Percentiles rank a stretch among this genome's conserved stretches.
Conservation (phyloP, 1,140 invertebrate species). For the Cardiocondyla obscurior region DNA sequence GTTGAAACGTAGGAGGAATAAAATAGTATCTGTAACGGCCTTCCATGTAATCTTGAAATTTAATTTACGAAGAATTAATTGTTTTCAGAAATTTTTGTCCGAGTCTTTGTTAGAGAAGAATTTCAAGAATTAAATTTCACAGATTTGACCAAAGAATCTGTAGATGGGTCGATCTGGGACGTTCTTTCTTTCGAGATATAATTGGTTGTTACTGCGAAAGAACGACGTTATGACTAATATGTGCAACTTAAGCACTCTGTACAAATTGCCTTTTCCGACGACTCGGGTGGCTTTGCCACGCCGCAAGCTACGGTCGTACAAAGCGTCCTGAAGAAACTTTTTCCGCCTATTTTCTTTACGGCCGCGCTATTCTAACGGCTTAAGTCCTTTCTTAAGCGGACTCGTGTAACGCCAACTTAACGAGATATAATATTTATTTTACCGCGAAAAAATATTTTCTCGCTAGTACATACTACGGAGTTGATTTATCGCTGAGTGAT, state of each 20-base stretch:
- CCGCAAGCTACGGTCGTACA: conserved; percentile 4
- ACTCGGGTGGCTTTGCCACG: conserved; percentile 3
- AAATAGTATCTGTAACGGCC: too few relatives aligned
- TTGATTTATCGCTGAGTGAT: background rate
- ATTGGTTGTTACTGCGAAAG: conserved; percentile 41
- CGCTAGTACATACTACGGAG: background rate
- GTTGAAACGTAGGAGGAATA: too few relatives aligned
- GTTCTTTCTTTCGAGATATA: background rate
- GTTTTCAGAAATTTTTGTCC: background rate
- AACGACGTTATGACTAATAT: conserved; percentile 32
- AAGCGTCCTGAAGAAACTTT: conserved; percentile 59
- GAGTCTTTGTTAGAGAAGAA: background rate
- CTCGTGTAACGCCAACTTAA: conserved; percentile 40
- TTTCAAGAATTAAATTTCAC: background rate
- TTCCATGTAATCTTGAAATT: background rate
- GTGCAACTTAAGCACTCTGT: conserved; percentile 39
- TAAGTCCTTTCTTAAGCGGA: conserved; percentile 53
- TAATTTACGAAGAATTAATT: background rate
- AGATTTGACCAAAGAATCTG: background rate
- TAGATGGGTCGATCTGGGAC: background rate
- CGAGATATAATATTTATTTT: conserved; percentile 67
- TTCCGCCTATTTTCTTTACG: conserved; percentile 60
- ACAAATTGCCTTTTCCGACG: conserved; percentile 54
- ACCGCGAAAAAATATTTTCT: conserved; percentile 43
- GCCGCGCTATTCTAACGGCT: conserved; percentile 53